A percentile compares a stretch with the other conserved stretches of the same genome.
phyloP scores from a whole-genome alignment of 2,888 invertebrate species.

The Agonopterix heracliana region DNA sequence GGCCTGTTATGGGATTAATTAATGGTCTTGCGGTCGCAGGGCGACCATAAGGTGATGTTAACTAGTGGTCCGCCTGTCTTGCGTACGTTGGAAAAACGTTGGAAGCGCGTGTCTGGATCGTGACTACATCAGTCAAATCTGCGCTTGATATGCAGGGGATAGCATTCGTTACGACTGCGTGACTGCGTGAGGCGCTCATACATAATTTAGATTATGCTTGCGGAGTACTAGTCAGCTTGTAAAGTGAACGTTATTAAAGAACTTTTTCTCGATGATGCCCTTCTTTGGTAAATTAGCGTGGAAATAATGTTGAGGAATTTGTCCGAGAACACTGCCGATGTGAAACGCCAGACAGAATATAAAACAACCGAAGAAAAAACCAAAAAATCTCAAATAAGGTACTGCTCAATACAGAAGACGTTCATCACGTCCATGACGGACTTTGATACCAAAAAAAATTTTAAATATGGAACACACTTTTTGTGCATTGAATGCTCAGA shows the following conservation, averaged over 20 bases:
- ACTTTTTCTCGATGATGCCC: slow-evolving; percentile 1
- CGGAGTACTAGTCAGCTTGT: slow-evolving; percentile 8
- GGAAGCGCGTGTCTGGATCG: slow-evolving; percentile 52
- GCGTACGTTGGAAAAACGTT: slow-evolving; percentile 50
- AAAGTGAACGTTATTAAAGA: slow-evolving; percentile 30
- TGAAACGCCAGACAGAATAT: no score
- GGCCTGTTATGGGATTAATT: slow-evolving; percentile 60
- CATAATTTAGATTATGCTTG: slow-evolving; percentile 37
- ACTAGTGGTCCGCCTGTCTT: slow-evolving; percentile 36
- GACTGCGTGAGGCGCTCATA: slow-evolving; percentile 30
- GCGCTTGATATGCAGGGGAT: slow-evolving; percentile 56
- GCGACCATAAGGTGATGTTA: slow-evolving; percentile 53
- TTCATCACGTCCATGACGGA: no score
- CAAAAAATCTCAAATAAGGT: no score
- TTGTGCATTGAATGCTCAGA: no score
- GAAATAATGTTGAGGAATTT: slow-evolving; percentile 4
- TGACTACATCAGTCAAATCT: slow-evolving; percentile 68
- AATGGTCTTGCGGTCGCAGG: slow-evolving; percentile 38
- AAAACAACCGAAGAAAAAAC: no score
- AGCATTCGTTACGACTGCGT: slow-evolving; percentile 45
- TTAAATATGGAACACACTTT: no score
- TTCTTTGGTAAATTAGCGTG: slow-evolving; percentile 6
- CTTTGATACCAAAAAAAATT: no score
- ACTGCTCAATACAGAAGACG: no score
- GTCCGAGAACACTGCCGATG: background rate